A percentile compares a stretch with the other conserved stretches of the same genome.
Evolutionary conservation across 2,888 invertebrate species (phyloP).

Genomic region (Catocala sponsa): DNA sequence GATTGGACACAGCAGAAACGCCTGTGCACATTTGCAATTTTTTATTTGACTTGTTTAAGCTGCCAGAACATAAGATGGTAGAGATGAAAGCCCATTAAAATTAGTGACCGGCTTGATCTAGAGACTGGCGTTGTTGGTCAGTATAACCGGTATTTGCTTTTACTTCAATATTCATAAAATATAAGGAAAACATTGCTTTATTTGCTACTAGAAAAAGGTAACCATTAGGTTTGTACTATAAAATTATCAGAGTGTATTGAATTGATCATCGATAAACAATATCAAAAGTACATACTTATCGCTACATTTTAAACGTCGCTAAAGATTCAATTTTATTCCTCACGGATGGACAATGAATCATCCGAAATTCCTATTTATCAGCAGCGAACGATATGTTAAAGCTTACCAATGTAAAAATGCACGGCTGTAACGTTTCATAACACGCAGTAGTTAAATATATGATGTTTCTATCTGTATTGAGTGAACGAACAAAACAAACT

Average conservation of each 20-base stretch:
- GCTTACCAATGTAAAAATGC: constrained; percentile 40
- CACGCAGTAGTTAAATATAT: constrained; percentile 12
- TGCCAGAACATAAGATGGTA: too few species aligned
- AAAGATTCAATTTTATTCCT: constrained; percentile 38
- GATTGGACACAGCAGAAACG: too few species aligned
- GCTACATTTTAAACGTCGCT: constrained; percentile 21
- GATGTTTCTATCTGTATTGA: neutral
- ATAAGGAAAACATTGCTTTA: too few species aligned
- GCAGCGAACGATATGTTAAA: constrained; percentile 36
- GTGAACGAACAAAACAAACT: neutral
- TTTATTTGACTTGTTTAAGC: too few species aligned
- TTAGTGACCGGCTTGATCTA: too few species aligned
- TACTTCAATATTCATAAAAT: too few species aligned
- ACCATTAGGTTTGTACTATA: neutral
- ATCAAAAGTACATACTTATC: constrained; percentile 4
- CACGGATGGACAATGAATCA: constrained; percentile 69
- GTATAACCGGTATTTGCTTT: too few species aligned
- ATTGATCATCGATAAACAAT: constrained; percentile 6
- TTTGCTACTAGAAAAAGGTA: too few species aligned
- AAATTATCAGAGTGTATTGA: neutral
- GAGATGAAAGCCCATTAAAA: too few species aligned
- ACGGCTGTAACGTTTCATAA: constrained; percentile 37
- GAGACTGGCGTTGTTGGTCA: too few species aligned
- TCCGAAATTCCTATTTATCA: constrained; percentile 69
- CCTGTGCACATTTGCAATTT: too few species aligned